A percentile compares a stretch with the other conserved stretches of the same genome.
Conservation (phyloP, 2,888 invertebrate species). For the Zygogramma bicolorata region DNA sequence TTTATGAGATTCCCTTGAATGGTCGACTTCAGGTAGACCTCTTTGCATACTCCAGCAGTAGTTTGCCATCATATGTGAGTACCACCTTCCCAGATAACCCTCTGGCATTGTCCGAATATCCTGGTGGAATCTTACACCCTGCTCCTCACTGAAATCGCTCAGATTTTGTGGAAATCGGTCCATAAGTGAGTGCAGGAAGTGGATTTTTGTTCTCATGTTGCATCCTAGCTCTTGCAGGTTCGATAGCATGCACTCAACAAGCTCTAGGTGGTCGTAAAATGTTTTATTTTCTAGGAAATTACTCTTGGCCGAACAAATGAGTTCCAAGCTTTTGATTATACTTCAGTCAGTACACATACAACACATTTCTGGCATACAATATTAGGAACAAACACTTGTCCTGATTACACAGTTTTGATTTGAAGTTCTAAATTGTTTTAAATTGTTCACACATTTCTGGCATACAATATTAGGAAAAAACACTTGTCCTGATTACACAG, state of each 20-base stretch:
- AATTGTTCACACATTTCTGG: no score
- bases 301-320: not conserved
- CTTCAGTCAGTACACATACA: not conserved
- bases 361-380: no score
- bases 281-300: not conserved
- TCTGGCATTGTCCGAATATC: not conserved
- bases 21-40: no score
- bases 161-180: not conserved
- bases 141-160: not conserved
- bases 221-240: not conserved
- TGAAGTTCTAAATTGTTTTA: no score
- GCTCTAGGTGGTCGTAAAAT: not conserved
- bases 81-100: no score
- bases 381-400: no score
- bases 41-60: no score
- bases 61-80: no score
- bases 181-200: not conserved
- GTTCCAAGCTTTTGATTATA: not conserved
- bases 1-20: no score
- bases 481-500: no score
- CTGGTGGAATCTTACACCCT: not conserved
- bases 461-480: no score
- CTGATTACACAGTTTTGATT: no score
- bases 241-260: not conserved
- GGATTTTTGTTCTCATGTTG: not conserved